Percentiles rank a stretch among this genome's conserved stretches.
Conservation (phyloP, 2,113 vertebrate genomes). For the Caranx ignobilis region DNA sequence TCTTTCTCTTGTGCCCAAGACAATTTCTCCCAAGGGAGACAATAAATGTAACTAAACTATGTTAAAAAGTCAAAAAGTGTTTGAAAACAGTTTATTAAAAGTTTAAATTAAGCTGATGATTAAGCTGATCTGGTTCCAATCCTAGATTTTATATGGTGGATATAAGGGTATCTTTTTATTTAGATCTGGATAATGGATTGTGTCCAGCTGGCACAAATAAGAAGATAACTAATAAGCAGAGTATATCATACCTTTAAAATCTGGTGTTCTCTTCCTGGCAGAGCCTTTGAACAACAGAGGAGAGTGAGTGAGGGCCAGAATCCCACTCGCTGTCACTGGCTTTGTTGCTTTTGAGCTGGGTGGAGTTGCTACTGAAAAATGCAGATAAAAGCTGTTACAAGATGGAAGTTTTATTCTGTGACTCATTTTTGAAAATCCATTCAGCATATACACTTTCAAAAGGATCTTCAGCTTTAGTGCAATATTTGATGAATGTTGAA, state of each 20-base stretch:
- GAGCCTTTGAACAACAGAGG: conserved; percentile 87
- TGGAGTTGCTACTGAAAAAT: conserved; percentile 82
- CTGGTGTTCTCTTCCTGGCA: conserved; percentile 44
- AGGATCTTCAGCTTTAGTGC: too few species aligned
- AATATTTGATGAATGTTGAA: too few species aligned
- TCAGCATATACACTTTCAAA: too few species aligned
- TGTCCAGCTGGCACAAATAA: background rate
- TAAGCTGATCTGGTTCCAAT: background rate
- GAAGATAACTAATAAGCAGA: conserved; percentile 25
- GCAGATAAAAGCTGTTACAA: background rate
- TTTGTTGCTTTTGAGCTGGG: conserved; percentile 76
- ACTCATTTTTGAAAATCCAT: background rate
- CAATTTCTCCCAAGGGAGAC: too few species aligned
- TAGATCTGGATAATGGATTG: too few species aligned
- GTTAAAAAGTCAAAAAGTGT: too few species aligned
- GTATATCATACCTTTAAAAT: conserved; percentile 61
- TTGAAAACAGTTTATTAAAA: too few species aligned
- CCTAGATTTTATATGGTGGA: background rate
- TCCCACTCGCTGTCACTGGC: conserved; percentile 87
- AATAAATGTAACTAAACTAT: too few species aligned
- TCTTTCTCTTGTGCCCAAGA: too few species aligned
- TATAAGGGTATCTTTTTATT: too few species aligned
- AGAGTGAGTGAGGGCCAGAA: conserved; percentile 92
- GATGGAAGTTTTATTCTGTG: background rate
- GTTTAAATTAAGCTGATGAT: too few species aligned